phyloP scores from a whole-genome alignment of 2,797 vertebrate genomes.

The Menidia menidia region DNA sequence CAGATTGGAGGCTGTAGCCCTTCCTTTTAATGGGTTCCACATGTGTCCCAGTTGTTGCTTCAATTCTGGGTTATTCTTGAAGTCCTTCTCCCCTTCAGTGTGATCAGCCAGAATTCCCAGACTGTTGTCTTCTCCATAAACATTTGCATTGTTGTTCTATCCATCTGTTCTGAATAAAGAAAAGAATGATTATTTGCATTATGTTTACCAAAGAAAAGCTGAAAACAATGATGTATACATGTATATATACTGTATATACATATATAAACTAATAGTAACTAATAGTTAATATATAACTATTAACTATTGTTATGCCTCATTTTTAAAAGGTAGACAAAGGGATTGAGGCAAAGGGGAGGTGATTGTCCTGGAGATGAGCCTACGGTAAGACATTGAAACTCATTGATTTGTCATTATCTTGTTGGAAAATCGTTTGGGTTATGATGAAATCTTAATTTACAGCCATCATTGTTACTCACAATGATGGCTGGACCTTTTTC shows the following conservation, averaged over 20 bases:
- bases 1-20: neutral
- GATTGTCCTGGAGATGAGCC: constrained; percentile 27
- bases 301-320: neutral
- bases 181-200: no score
- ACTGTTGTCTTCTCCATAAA: neutral
- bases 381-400: constrained; percentile 22
- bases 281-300: no score
- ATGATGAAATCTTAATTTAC: constrained; percentile 59
- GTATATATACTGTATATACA: no score
- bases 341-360: constrained; percentile 30
- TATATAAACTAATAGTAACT: no score
- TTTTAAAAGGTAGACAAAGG: constrained; percentile 20
- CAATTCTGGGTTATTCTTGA: neutral
- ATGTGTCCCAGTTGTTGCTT: neutral
- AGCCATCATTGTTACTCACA: constrained; percentile 54
- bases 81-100: neutral
- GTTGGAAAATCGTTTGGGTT: constrained; percentile 62
- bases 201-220: no score
- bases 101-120: neutral
- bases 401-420: constrained; percentile 63
- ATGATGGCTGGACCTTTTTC: constrained; percentile 50
- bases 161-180: neutral
- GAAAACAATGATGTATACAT: no score
- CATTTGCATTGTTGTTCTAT: neutral
- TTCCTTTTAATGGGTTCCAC: neutral